Evolutionary conservation across 1,140 invertebrate species (phyloP).

Genomic region (Papilio aristodemus): DNA sequence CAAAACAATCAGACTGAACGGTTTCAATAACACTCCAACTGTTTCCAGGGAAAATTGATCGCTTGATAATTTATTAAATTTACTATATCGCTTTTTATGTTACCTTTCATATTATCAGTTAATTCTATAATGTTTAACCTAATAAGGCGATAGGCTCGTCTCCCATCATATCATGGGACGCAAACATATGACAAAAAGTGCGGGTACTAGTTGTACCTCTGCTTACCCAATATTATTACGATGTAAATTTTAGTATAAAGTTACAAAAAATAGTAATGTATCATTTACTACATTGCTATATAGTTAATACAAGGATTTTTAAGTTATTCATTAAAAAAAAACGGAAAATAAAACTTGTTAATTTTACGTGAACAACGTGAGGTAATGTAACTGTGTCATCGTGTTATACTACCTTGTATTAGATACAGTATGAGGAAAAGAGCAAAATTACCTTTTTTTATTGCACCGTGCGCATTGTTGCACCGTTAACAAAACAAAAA

Average conservation of each 20-base stretch:
- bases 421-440: background rate
- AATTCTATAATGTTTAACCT: background rate
- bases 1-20: constrained; percentile 28
- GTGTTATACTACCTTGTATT: background rate
- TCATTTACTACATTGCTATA: too few species aligned
- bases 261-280: too few species aligned
- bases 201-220: too few species aligned
- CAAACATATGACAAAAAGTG: too few species aligned
- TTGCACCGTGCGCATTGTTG: background rate
- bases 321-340: too few species aligned
- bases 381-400: background rate
- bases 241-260: too few species aligned
- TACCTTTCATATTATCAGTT: background rate
- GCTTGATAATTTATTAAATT: constrained; percentile 17
- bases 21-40: constrained; percentile 29
- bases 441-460: background rate
- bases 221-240: too few species aligned
- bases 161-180: too few species aligned
- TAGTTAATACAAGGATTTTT: too few species aligned
- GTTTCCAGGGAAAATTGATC: constrained; percentile 1
- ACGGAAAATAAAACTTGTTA: background rate
- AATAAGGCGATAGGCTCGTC: too few species aligned
- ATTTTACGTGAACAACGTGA: background rate
- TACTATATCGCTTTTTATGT: background rate
- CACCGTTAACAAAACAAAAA: background rate